Conservation (phyloP, 2,888 invertebrate genomes). For the Gordius sp. region DNA sequence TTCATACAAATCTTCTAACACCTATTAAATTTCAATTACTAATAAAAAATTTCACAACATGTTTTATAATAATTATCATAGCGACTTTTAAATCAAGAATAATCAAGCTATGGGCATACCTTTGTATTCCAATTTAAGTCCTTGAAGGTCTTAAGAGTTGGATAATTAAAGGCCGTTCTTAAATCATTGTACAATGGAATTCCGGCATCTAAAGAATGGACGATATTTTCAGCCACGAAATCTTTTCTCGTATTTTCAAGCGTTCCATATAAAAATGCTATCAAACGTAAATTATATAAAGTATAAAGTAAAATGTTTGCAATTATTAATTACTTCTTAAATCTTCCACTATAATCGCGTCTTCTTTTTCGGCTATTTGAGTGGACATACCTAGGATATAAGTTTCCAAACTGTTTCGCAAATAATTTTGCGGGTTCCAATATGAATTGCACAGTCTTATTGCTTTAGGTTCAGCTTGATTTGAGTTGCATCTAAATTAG, state of each 20-base stretch:
- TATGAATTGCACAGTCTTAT: conserved; percentile 35
- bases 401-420: conserved; percentile 30
- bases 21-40: too few species aligned
- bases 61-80: too few species aligned
- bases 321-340: conserved; percentile 30
- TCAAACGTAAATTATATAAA: background rate
- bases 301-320: background rate
- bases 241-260: background rate
- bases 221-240: background rate
- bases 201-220: background rate
- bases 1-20: too few species aligned
- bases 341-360: conserved; percentile 36
- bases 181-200: background rate
- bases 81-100: too few species aligned
- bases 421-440: conserved; percentile 29
- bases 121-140: too few species aligned
- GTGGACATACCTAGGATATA: conserved; percentile 35
- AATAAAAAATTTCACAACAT: too few species aligned
- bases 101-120: too few species aligned
- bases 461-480: too few species aligned
- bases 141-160: too few species aligned
- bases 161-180: background rate
- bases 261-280: conserved; percentile 8
- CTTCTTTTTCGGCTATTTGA: conserved; percentile 35
- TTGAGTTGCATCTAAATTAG: too few species aligned